Conservation (phyloP, 2,113 vertebrate genomes). For the Noctilio leporinus region DNA sequence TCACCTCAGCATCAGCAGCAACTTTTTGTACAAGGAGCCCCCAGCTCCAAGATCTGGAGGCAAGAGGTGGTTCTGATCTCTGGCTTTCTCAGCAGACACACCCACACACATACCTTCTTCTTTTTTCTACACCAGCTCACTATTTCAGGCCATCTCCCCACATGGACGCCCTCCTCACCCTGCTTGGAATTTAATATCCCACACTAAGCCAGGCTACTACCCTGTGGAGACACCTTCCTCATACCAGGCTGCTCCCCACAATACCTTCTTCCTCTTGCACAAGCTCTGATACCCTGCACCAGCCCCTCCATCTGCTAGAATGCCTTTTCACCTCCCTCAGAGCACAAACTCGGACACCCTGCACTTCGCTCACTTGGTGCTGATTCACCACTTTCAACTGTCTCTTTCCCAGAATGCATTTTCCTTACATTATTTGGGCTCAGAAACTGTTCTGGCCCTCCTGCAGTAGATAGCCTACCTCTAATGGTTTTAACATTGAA, state of each 20-base stretch:
- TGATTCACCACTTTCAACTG: background rate
- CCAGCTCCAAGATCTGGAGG: background rate
- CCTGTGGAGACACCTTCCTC: background rate
- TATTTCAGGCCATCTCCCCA: background rate
- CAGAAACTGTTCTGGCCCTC: background rate
- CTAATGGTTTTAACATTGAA: background rate
- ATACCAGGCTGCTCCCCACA: no score
- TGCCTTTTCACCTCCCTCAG: background rate
- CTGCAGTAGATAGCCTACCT: background rate
- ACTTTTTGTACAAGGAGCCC: background rate
- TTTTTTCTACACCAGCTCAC: background rate
- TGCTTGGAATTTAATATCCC: background rate
- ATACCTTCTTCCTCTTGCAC: background rate
- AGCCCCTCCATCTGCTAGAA: background rate
- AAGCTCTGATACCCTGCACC: background rate
- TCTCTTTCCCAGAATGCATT: background rate
- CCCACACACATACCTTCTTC: background rate
- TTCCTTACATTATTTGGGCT: no score
- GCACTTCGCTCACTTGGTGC: background rate
- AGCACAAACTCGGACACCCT: background rate
- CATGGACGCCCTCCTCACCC: background rate
- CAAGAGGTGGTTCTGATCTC: background rate
- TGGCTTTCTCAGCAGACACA: background rate
- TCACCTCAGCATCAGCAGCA: background rate
- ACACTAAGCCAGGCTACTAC: background rate